Percentiles rank a stretch among this genome's conserved stretches.
These are phyloP conservation scores for Lordiphosa fenestrarum DNA, from an alignment of 2,888 invertebrate genomes.

Conservation along the genomic window DNA sequence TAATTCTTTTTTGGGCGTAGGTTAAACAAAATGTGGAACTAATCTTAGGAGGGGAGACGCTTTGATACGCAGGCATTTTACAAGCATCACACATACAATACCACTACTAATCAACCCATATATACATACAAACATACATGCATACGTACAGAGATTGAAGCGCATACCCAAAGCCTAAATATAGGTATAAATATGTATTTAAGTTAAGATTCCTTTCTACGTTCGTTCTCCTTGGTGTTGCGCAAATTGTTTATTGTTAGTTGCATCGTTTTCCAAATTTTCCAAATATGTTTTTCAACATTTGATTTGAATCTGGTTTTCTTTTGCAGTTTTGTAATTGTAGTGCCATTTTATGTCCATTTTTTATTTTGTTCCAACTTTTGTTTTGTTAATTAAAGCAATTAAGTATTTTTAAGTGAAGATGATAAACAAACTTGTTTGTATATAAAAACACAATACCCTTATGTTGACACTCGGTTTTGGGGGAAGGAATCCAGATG, in stretches of 20 bases:
- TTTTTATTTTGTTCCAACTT: constrained; percentile 17
- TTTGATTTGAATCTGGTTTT: constrained; percentile 10
- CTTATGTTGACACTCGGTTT: constrained; percentile 22
- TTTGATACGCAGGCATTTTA: constrained; percentile 35
- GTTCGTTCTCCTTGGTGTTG: constrained; percentile 13
- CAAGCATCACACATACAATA: constrained; percentile 37
- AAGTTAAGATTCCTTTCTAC: constrained; percentile 15
- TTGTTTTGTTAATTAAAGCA: constrained; percentile 32
- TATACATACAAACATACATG: constrained; percentile 36
- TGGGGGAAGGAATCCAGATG: constrained; percentile 16
- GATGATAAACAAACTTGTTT: constrained; percentile 27
- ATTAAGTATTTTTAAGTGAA: constrained; percentile 23
- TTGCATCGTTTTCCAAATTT: too few species aligned
- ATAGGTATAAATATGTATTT: constrained; percentile 36
- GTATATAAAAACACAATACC: constrained; percentile 46
- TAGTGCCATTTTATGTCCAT: constrained; percentile 59
- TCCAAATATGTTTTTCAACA: too few species aligned
- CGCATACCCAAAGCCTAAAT: constrained; percentile 65
- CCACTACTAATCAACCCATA: constrained; percentile 30
- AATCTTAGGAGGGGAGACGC: constrained; percentile 16
- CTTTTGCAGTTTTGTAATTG: constrained; percentile 31
- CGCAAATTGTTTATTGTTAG: constrained; percentile 15
- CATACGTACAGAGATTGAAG: constrained; percentile 32
- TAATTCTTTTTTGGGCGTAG: constrained; percentile 58
- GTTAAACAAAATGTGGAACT: constrained; percentile 53